Conservation (phyloP, 2,888 invertebrate species). For the Alsophila aescularia region DNA sequence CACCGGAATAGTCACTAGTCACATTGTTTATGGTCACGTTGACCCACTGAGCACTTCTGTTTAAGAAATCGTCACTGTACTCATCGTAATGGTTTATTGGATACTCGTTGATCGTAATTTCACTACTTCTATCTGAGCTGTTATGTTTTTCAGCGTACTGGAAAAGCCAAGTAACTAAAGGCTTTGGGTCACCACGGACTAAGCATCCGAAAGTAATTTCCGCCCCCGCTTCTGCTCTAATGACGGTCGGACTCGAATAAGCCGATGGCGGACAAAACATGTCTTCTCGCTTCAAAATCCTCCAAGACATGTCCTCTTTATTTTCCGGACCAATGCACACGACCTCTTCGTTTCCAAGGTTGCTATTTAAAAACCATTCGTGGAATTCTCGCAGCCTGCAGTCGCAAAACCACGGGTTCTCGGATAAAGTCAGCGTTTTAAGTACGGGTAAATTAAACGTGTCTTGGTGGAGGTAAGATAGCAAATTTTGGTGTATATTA, state of each 20-base stretch:
- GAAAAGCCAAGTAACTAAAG: slow-evolving; percentile 91
- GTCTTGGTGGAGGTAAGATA: slow-evolving; percentile 86
- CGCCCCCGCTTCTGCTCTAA: slow-evolving; percentile 90
- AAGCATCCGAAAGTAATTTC: slow-evolving; percentile 93
- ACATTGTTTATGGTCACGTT: slow-evolving; percentile 93
- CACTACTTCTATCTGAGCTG: slow-evolving; percentile 61
- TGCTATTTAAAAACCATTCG: slow-evolving; percentile 91
- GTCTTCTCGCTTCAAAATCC: slow-evolving; percentile 87
- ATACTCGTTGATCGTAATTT: slow-evolving; percentile 63
- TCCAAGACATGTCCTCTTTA: slow-evolving; percentile 89
- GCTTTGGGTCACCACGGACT: slow-evolving; percentile 92
- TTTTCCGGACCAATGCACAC: slow-evolving; percentile 88
- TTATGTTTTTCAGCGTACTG: slow-evolving; percentile 83
- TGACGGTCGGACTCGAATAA: slow-evolving; percentile 81
- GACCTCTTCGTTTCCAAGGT: slow-evolving; percentile 90
- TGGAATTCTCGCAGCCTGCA: slow-evolving; percentile 93
- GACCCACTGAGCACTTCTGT: slow-evolving; percentile 87
- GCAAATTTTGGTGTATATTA: slow-evolving; percentile 91
- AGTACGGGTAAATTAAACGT: slow-evolving; percentile 81
- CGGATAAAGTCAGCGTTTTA: slow-evolving; percentile 91
- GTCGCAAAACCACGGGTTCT: slow-evolving; percentile 96
- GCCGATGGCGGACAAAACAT: slow-evolving; percentile 93
- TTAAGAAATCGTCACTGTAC: slow-evolving; percentile 67
- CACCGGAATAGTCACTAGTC: slow-evolving; percentile 92
- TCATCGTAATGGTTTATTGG: slow-evolving; percentile 63